Conservation (phyloP, 1,140 invertebrate species). For the Doryteuthis pealeii region DNA sequence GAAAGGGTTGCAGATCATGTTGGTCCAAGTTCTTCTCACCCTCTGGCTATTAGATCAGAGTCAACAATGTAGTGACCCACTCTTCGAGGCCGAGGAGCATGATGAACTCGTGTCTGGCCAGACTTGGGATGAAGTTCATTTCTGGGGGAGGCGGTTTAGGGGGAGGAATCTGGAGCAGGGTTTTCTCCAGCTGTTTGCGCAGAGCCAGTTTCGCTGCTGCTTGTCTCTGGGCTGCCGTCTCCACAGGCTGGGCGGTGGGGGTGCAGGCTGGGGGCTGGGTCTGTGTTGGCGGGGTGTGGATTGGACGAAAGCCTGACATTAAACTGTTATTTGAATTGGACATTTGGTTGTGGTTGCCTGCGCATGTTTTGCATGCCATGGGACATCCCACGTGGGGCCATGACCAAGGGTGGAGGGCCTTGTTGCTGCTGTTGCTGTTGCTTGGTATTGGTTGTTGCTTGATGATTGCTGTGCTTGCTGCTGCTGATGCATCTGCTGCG, state of each 20-base stretch:
- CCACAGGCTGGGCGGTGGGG: slow-evolving; percentile 41
- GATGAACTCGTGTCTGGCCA: slow-evolving; percentile 95
- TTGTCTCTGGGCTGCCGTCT: slow-evolving; percentile 88
- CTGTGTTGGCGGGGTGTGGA: slow-evolving; percentile 13
- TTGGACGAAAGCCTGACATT: slow-evolving; percentile 14
- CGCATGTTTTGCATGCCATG: slow-evolving; percentile 19
- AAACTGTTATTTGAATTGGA: slow-evolving; percentile 10
- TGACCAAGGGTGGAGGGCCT: slow-evolving; percentile 53
- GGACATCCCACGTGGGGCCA: slow-evolving; percentile 35
- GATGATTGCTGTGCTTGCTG: slow-evolving; percentile 31
- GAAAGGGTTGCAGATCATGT: slow-evolving; percentile 70
- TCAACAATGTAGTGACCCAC: slow-evolving; percentile 91
- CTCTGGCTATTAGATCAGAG: slow-evolving; percentile 59
- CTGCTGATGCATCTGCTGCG: slow-evolving; percentile 36
- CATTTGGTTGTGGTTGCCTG: slow-evolving; percentile 16
- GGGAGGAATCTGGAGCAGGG: slow-evolving; percentile 91
- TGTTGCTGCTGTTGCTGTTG: slow-evolving; percentile 31
- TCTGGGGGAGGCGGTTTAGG: slow-evolving; percentile 97
- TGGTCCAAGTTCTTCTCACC: slow-evolving; percentile 53
- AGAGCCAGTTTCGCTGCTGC: slow-evolving; percentile 96
- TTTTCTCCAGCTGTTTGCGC: slow-evolving; percentile 95
- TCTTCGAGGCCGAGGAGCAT: slow-evolving; percentile 94
- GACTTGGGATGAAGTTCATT: slow-evolving; percentile 98
- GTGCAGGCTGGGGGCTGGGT: slow-evolving; percentile 43
- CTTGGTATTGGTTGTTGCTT: slow-evolving; percentile 34